Conservation (phyloP, 2,888 invertebrate species). For the Caenorhabditis doughertyi region DNA sequence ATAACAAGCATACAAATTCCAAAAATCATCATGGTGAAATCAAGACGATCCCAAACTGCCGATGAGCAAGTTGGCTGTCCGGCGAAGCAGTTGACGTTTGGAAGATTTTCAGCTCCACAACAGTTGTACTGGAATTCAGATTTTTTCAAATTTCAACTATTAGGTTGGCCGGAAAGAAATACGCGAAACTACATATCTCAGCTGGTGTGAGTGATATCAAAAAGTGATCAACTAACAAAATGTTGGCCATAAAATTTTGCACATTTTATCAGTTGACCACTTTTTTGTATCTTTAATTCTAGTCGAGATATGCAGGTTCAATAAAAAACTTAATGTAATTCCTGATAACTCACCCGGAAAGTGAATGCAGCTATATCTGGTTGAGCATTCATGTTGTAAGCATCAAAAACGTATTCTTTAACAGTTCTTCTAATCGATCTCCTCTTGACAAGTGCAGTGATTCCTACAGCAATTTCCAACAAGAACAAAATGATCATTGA, state of each 20-base stretch:
- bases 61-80: slow-evolving; percentile 75
- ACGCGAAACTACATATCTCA: too few species aligned
- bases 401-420: slow-evolving; percentile 69
- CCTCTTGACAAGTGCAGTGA: slow-evolving; percentile 72
- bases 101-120: slow-evolving; percentile 71
- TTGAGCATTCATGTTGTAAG: slow-evolving; percentile 66
- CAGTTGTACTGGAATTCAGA: slow-evolving; percentile 78
- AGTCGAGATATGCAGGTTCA: too few species aligned
- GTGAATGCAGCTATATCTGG: slow-evolving; percentile 68
- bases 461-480: slow-evolving; percentile 77
- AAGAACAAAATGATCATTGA: slow-evolving; percentile 73
- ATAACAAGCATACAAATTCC: slow-evolving; percentile 68
- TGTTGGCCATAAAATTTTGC: too few species aligned
- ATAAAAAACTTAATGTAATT: too few species aligned
- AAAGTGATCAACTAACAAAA: too few species aligned
- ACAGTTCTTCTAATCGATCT: slow-evolving; percentile 58
- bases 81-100: slow-evolving; percentile 53
- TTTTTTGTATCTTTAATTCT: too few species aligned
- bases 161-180: too few species aligned
- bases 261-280: too few species aligned
- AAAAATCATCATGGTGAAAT: slow-evolving; percentile 77
- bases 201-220: too few species aligned
- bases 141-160: too few species aligned
- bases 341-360: slow-evolving; percentile 54
- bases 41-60: slow-evolving; percentile 79